Base-by-base conservation (phyloP, 2,888 invertebrate species). In the Sphaeridia pumilis region DNA sequence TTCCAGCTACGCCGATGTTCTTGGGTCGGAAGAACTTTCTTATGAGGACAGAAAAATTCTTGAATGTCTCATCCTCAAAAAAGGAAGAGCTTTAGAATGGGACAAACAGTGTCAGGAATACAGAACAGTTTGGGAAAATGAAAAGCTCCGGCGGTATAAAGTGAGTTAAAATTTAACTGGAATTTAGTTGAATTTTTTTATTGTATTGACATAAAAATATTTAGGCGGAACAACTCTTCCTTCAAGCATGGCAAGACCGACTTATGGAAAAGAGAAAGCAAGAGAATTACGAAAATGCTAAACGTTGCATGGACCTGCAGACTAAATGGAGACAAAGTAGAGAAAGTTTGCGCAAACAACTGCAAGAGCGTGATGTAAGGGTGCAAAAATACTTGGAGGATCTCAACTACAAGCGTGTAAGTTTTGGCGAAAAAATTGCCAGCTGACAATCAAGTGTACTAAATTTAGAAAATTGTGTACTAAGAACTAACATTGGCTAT, bases 301-400 rank as follows among this genome's bases (percentile, higher is more conserved):
- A 55, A 25, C 57, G 67, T 42, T 67, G 66, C 58, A 65, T 69
- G 46, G 66, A 67, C 54, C 63, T 69, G 26, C 67, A 68, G 52
- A 63, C 64, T 28, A 66, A 64, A 52, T 62, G 67, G 43, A 60
- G 66, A 17, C 59, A 61, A 26, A 67, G 67, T 20, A 67, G 67
- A 45, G 61, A 57, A 20, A 58, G 59, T n/a, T 62, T 69, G 43
- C 66, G 68, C 22, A 58, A 53, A 34, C 67, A 65, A 38, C 63
- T 68, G 31, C 61, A 64, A 42, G 60, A 60, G 22, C 61, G 68
- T 43, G 68, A 69, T 44, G 60, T 66, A 52, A 55, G 61, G 48
- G 61, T 66, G 17, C 58, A 60, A 35, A 64, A 64, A 51, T 64
- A 66, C 38, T 62, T 66, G 52, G 65, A 66, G 45, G 65, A 68